These are phyloP conservation scores for Drosophila paulistorum DNA, from an alignment of 1,140 invertebrate genomes.

Conservation along the genomic window DNA sequence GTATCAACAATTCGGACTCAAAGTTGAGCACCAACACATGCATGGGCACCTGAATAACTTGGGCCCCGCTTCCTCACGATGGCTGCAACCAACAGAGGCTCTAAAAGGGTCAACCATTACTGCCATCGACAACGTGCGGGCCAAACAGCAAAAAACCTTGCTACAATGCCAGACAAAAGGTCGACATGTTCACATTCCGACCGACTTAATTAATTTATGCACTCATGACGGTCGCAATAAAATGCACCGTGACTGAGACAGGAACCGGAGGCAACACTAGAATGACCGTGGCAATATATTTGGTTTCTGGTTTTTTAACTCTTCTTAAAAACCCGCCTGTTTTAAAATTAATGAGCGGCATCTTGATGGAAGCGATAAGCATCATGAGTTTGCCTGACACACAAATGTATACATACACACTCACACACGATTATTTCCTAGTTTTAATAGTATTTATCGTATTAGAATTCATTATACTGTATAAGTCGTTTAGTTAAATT, in stretches of 20 bases:
- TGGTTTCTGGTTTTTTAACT: slow-evolving; percentile 53
- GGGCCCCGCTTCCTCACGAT: slow-evolving; percentile 26
- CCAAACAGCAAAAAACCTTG: slow-evolving; percentile 32
- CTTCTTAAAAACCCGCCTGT: slow-evolving; percentile 81
- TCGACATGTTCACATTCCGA: slow-evolving; percentile 81
- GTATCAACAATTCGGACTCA: slow-evolving; percentile 53
- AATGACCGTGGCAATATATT: slow-evolving; percentile 47
- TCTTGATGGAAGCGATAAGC: slow-evolving; percentile 81
- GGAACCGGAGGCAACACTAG: slow-evolving; percentile 9
- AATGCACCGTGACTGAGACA: slow-evolving; percentile 35
- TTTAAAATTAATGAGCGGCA: slow-evolving; percentile 83
- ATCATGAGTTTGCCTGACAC: slow-evolving; percentile 74
- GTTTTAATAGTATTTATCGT: not conserved
- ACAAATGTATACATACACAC: slow-evolving; percentile 33
- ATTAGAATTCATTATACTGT: not conserved
- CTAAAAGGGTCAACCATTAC: slow-evolving; percentile 36
- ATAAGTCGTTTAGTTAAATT: not conserved
- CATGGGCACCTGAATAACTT: slow-evolving; percentile 14
- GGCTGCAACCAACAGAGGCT: slow-evolving; percentile 3
- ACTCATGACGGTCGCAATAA: slow-evolving; percentile 70
- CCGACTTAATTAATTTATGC: slow-evolving; percentile 83
- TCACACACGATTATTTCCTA: slow-evolving; percentile 24
- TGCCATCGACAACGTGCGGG: slow-evolving; percentile 47
- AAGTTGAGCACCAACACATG: slow-evolving; percentile 27
- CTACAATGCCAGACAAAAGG: slow-evolving; percentile 81